Base-by-base conservation (phyloP, 2,888 invertebrate genomes). In the Entomobrya proxima region DNA sequence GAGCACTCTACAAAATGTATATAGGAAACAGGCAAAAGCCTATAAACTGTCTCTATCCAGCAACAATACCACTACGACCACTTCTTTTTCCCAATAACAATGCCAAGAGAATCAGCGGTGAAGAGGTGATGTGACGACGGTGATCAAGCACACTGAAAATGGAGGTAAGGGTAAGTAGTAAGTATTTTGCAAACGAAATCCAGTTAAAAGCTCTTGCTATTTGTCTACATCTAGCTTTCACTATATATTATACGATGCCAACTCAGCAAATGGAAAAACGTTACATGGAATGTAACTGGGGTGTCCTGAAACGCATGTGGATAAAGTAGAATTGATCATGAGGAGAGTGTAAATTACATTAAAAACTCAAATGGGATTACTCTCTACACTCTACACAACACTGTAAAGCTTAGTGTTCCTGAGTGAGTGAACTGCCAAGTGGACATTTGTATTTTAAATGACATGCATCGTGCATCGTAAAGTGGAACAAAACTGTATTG, bases 61-160 rank as follows among this genome's bases (percentile, higher is more conserved):
- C 52, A 75, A 55, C 75, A 75, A 52, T 55, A 55, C 75, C 77
- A 47, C 82, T 64, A 74, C 82, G 82, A 82, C 82, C 82, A 82
- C 82, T 82, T 82, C 75, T 64, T 75, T 80, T 58, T 47, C 72
- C 82, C 82, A 75, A 75, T 75, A 82, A 82, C 82, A 82, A 82
- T 74, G 58, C 81, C 74, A 80, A 74, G 76, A 55, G 37, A 76
- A 58, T 76, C 55, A 55, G 61, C 61, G 52, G 35, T 13, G 35
- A n/a, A n/a, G n/a, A n/a, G n/a, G 27, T 72, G 27, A 32, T 27
- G 67, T 37, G 37, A 32, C 7, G 35, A 21, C 18, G 64, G 37
- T 37, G 64, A 64, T 37, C 0, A 30, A 15, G 35, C n/a, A 35
- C n/a, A 32, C 18, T n/a, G 4, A 24, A 37, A 67, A 67, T 37